A percentile compares a stretch with the other conserved stretches of the same genome.
phyloP scores from a whole-genome alignment of 2,797 vertebrate species.

The Crenichthys baileyi region DNA sequence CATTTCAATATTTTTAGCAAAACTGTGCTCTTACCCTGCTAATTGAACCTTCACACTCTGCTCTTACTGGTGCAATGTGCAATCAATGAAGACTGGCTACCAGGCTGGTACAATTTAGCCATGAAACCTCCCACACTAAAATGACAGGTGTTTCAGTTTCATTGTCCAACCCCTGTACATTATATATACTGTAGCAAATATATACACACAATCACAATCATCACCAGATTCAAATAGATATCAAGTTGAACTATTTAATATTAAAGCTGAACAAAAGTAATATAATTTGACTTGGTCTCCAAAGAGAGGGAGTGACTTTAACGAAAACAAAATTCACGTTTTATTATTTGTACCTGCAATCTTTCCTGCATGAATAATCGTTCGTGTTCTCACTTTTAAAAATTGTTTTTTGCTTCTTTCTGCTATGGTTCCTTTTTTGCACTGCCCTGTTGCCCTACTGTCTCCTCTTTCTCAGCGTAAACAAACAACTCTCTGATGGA shows the following conservation, averaged over 20 bases:
- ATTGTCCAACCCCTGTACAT: too few species aligned
- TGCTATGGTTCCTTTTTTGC: slow-evolving; percentile 21
- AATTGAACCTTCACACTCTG: too few species aligned
- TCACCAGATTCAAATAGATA: slow-evolving; percentile 25
- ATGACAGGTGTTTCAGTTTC: too few species aligned
- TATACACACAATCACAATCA: slow-evolving; percentile 17
- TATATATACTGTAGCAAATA: slow-evolving; percentile 11
- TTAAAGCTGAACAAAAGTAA: slow-evolving; percentile 62
- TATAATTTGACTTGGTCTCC: slow-evolving; percentile 47
- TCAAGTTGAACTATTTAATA: slow-evolving; percentile 45
- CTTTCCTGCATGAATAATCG: slow-evolving; percentile 1
- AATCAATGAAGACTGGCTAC: too few species aligned
- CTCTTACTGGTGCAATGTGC: too few species aligned
- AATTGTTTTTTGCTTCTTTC: slow-evolving; percentile 15
- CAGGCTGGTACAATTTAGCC: too few species aligned
- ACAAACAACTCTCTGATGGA: slow-evolving; percentile 54
- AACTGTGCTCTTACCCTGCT: too few species aligned
- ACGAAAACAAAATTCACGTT: slow-evolving; percentile 6
- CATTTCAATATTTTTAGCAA: too few species aligned
- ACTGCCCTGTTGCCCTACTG: slow-evolving; percentile 24
- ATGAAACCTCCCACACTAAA: too few species aligned
- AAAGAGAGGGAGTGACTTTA: slow-evolving; percentile 23
- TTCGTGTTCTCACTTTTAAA: slow-evolving; percentile 9
- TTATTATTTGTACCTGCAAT: slow-evolving; percentile 26
- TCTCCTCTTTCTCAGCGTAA: slow-evolving; percentile 23